Conservation (phyloP, 2,797 vertebrate genomes). For the Gobio occitaniae region DNA sequence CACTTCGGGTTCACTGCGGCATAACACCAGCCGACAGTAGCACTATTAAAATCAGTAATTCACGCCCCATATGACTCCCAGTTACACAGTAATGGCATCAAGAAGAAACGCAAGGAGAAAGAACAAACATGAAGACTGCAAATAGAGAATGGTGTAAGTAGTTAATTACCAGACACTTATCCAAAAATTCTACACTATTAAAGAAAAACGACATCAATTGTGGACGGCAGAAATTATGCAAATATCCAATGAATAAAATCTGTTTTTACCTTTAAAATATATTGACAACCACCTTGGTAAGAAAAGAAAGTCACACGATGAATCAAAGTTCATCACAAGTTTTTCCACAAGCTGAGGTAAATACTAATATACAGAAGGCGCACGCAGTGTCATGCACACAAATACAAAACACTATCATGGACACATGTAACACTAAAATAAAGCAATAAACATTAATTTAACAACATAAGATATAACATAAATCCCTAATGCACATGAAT, state of each 20-base stretch:
- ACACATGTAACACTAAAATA: not conserved
- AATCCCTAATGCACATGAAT: not conserved
- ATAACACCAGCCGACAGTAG: conserved; percentile 48
- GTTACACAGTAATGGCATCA: not conserved
- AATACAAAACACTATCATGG: not conserved
- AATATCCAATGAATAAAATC: not conserved
- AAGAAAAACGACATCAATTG: not conserved
- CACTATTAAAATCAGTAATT: conserved; percentile 37
- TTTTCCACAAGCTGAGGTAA: not conserved
- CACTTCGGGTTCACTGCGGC: conserved; percentile 33
- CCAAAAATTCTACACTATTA: not conserved
- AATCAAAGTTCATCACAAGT: not conserved
- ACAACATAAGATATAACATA: not conserved
- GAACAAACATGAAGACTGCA: not conserved
- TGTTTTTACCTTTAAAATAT: not conserved
- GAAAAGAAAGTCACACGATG: too few species aligned
- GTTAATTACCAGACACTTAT: not conserved
- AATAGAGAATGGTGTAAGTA: not conserved
- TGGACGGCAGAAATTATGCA: not conserved
- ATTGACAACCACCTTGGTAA: too few species aligned
- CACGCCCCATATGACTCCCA: not conserved
- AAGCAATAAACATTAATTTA: not conserved
- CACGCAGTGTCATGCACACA: not conserved
- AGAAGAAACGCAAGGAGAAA: not conserved
- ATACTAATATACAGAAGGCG: not conserved